phyloP scores from a whole-genome alignment of 2,888 invertebrate species.

The Drosophila kanekoi region DNA sequence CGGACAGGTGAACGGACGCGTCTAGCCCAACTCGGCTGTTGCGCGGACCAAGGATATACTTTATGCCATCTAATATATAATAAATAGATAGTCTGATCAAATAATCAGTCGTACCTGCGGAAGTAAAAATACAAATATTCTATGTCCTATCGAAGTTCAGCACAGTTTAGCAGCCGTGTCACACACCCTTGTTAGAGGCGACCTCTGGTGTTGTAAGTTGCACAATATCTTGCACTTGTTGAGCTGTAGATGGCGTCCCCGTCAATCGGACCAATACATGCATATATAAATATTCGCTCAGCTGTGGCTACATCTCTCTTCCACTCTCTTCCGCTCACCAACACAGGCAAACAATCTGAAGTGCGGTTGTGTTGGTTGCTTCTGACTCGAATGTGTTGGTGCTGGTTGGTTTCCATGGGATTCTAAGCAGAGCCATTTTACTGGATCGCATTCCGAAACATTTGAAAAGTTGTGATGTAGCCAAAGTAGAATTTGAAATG shows the following conservation, averaged over 20 bases:
- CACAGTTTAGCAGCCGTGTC: slow-evolving; percentile 32
- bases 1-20: too few species aligned
- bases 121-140: slow-evolving; percentile 9
- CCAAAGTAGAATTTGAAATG: neutral
- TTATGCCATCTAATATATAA: too few species aligned
- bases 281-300: slow-evolving; percentile 8
- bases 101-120: neutral
- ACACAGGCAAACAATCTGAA: slow-evolving; percentile 42
- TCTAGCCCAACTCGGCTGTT: too few species aligned
- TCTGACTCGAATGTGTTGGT: slow-evolving; percentile 65
- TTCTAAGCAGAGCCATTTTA: slow-evolving; percentile 67
- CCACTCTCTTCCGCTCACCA: slow-evolving; percentile 46
- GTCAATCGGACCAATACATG: slow-evolving; percentile 10
- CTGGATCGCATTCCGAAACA: slow-evolving; percentile 60
- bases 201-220: slow-evolving; percentile 61
- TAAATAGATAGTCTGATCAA: neutral
- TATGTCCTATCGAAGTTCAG: slow-evolving; percentile 29
- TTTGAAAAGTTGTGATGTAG: slow-evolving; percentile 7
- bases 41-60: too few species aligned
- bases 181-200: slow-evolving; percentile 49
- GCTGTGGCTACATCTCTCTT: slow-evolving; percentile 28
- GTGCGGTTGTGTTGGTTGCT: slow-evolving; percentile 56
- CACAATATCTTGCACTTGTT: slow-evolving; percentile 6
- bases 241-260: slow-evolving; percentile 61
- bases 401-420: slow-evolving; percentile 23